phyloP scores from a whole-genome alignment of 2,113 vertebrate species.

The Paratilapia polleni region DNA sequence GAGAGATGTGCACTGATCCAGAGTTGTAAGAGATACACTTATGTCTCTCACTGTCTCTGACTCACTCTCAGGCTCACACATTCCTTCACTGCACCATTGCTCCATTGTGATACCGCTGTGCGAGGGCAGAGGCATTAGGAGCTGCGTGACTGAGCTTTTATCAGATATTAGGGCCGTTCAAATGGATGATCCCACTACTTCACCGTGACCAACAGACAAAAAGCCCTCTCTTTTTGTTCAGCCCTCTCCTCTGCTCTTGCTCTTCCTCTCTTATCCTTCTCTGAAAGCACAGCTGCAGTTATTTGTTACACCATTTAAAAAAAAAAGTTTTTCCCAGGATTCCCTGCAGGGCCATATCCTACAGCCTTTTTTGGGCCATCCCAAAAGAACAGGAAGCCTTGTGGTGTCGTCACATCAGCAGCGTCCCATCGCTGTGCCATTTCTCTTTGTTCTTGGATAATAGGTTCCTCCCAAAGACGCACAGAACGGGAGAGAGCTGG shows the following conservation, averaged over 20 bases:
- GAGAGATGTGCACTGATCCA: background rate
- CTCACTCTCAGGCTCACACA: conserved; percentile 30
- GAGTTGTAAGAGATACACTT: background rate
- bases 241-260: conserved; percentile 25
- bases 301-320: conserved; percentile 58
- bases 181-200: conserved; percentile 72
- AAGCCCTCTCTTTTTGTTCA: conserved; percentile 60
- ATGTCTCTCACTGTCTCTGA: conserved; percentile 36
- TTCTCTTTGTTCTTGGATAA: conserved; percentile 60
- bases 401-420: conserved; percentile 44
- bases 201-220: conserved; percentile 69
- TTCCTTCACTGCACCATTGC: conserved; percentile 49
- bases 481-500: conserved; percentile 8
- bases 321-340: conserved; percentile 55
- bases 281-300: conserved; percentile 72
- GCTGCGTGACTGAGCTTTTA: conserved; percentile 72
- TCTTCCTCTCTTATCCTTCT: conserved; percentile 48
- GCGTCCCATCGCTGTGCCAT: conserved; percentile 18
- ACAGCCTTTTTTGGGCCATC: conserved; percentile 46
- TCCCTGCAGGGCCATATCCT: conserved; percentile 61
- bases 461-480: conserved; percentile 36
- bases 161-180: conserved; percentile 70
- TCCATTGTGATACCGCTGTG: conserved; percentile 54
- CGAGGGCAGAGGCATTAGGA: conserved; percentile 47
- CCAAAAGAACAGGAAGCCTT: conserved; percentile 56